Conservation (phyloP, 2,888 invertebrate genomes). For the Andrena trimmerana region DNA sequence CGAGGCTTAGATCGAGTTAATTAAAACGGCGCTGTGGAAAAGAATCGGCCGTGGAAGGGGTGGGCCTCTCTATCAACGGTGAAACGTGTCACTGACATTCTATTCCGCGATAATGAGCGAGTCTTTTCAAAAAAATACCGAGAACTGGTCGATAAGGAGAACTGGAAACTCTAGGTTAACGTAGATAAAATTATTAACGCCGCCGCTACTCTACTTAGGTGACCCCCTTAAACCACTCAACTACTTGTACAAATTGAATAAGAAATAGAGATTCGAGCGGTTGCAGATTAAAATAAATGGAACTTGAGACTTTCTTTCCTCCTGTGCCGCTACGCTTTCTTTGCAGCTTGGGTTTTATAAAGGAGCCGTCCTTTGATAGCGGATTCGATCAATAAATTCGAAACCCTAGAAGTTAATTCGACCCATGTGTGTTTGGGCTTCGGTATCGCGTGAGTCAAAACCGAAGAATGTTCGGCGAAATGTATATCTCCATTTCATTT, state of each 20-base stretch:
- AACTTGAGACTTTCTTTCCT: not conserved
- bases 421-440: slow-evolving; percentile 60
- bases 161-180: not conserved
- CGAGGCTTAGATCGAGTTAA: slow-evolving; percentile 29
- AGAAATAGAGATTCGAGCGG: not conserved
- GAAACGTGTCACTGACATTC: not conserved
- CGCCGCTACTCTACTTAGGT: no score
- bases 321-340: not conserved
- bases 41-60: not conserved
- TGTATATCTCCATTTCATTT: no score
- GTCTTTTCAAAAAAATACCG: not conserved
- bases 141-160: slow-evolving; percentile 6
- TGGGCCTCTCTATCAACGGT: not conserved
- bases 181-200: no score
- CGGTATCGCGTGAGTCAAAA: slow-evolving; percentile 54
- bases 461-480: slow-evolving; percentile 13
- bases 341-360: not conserved
- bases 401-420: slow-evolving; percentile 65
- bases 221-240: no score
- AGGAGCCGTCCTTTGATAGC: slow-evolving; percentile 9
- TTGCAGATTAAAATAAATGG: not conserved
- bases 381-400: slow-evolving; percentile 61
- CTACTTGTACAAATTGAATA: not conserved
- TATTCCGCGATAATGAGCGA: not conserved
- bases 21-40: slow-evolving; percentile 14